phyloP scores from a whole-genome alignment of 2,888 invertebrate genomes.

The Rhingia rostrata region DNA sequence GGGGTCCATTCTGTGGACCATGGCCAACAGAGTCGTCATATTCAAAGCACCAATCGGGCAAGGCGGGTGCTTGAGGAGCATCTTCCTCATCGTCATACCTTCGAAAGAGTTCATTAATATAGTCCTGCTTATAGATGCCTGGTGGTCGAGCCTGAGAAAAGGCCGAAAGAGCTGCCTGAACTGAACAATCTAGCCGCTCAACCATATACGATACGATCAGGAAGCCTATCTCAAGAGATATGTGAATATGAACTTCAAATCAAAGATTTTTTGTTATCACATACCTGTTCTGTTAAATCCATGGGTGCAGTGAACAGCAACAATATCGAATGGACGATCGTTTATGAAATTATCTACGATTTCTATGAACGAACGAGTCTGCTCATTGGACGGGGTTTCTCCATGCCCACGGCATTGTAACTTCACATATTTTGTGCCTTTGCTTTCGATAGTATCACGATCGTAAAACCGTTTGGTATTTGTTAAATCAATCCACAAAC shows the following conservation, averaged over 20 bases:
- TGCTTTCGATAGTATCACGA: conserved; percentile 89
- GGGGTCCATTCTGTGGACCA: conserved; percentile 74
- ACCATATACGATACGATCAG: conserved; percentile 95
- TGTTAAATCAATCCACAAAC: conserved; percentile 98
- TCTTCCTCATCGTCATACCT: conserved; percentile 91
- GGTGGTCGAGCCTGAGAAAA: conserved; percentile 91
- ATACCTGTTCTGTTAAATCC: conserved; percentile 97
- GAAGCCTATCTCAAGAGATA: conserved; percentile 85
- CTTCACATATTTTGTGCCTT: conserved; percentile 93
- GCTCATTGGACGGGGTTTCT: conserved; percentile 94
- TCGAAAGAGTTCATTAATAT: conserved; percentile 92
- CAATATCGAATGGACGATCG: conserved; percentile 89
- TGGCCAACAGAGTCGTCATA: conserved; percentile 83
- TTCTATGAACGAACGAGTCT: conserved; percentile 92
- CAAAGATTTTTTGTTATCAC: neutral
- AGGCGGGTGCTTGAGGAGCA: conserved; percentile 88
- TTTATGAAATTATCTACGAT: conserved; percentile 91
- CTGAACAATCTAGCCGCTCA: conserved; percentile 90
- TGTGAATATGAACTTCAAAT: neutral
- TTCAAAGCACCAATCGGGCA: conserved; percentile 95
- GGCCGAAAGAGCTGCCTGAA: conserved; percentile 91
- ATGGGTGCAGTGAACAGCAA: conserved; percentile 96
- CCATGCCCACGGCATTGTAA: conserved; percentile 95
- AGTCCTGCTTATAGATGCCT: conserved; percentile 99
- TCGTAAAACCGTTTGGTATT: conserved; percentile 97